Base-by-base conservation (phyloP, 2,888 invertebrate genomes). In the Hydrotaea diabolus region DNA sequence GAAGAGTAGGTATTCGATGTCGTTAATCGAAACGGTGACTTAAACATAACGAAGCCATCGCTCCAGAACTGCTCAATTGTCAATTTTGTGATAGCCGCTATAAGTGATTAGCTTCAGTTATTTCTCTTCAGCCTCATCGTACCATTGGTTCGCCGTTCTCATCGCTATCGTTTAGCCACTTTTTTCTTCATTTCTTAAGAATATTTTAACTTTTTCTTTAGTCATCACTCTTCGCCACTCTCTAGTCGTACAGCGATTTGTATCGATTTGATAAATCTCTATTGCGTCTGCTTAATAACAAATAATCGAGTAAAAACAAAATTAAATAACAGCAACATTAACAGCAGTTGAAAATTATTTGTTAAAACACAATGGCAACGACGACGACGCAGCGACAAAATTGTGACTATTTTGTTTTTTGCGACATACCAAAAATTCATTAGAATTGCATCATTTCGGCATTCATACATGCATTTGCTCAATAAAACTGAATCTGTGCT, bases 391-490 rank as follows among this genome's bases (percentile, higher is more conserved):
- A 55, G n/a, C n/a, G n/a, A 23, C 55, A 55, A 55, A 19, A 55
- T 49, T 49, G n/a, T n/a, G 15, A 49, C n/a, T 55, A 21, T 55
- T 19, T 55, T n/a, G n/a, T n/a, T 17, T 74, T 53, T 74, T 74
- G 64, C 57, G 15, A 39, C 26, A 53, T 36, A 36, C 17, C 19
- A 55, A 73, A 57, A 26, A 77, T 64, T 17, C 73, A 49, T 77
- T 73, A 66, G 57, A 72, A 81, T 81, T 81, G 73, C 81, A 81
- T 77, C 76, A 81, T 26, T 53, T 71, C n/a, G 15, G 8, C 71
- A 23, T 39, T 23, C 26, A 15, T 57, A 3, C 5, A 49, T 43
- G 15, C 59, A 77, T 77, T 62, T 31, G 46, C 62, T 72, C 59
- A 19, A 59, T 23, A 11, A 15, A 55, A 23, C 19, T 2, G 23